A percentile compares a stretch with the other conserved stretches of the same genome.
Evolutionary conservation across 2,113 vertebrate species (phyloP).

Genomic region (Bos indicus): DNA sequence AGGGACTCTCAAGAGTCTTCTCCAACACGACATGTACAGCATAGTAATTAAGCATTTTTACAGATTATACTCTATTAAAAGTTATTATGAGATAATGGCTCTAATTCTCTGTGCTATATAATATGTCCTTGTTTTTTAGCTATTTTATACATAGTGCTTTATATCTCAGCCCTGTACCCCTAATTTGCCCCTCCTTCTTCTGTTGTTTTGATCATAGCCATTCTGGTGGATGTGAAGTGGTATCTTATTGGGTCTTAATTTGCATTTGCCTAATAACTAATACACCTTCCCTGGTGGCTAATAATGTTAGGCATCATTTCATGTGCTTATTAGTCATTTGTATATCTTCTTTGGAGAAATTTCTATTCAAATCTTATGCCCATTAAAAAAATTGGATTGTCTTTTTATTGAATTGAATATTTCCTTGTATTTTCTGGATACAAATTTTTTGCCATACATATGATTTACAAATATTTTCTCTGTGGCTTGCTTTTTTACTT

Average conservation of each 20-base stretch:
- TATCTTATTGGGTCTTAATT: background rate
- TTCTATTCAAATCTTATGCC: background rate
- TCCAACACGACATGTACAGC: background rate
- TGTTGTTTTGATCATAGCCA: background rate
- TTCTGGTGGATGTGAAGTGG: background rate
- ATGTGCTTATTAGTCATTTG: background rate
- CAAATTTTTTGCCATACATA: background rate
- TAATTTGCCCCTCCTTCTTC: background rate
- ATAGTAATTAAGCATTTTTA: background rate
- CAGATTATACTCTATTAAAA: background rate
- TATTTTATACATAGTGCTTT: background rate
- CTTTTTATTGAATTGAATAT: background rate
- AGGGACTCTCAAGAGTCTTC: background rate
- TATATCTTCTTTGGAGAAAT: background rate
- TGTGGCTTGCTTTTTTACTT: background rate
- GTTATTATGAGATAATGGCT: background rate
- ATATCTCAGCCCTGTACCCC: background rate
- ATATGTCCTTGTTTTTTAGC: background rate
- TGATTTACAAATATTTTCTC: background rate
- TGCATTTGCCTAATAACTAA: background rate
- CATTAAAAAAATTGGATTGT: background rate
- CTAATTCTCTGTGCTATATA: background rate
- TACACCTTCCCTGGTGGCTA: background rate
- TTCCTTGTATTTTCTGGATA: background rate
- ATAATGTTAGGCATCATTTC: background rate